Evolutionary conservation across 2,888 invertebrate species (phyloP).

Genomic region (Abrostola triplasia): DNA sequence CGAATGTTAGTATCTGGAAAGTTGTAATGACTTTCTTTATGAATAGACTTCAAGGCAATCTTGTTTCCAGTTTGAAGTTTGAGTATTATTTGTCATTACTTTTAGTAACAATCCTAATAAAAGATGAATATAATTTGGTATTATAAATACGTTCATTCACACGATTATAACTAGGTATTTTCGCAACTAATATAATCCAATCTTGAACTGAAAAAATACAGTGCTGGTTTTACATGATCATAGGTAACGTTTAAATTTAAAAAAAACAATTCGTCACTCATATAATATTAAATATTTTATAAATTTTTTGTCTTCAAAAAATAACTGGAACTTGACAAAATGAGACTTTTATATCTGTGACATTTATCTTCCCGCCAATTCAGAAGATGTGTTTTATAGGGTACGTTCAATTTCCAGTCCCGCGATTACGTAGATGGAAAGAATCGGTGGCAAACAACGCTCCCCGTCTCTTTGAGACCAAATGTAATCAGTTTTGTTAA

Average conservation of each 20-base stretch:
- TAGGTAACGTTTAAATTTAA: constrained; percentile 8
- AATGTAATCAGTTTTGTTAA: constrained; percentile 87
- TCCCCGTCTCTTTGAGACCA: constrained; percentile 74
- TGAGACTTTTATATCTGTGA: constrained; percentile 51
- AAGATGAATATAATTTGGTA: no score
- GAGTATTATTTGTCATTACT: no score
- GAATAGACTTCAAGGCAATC: no score
- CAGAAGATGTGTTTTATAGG: constrained; percentile 54
- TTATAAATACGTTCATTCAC: no score
- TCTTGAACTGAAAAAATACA: no score
- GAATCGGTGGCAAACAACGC: constrained; percentile 79
- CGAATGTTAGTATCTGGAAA: constrained; percentile 55
- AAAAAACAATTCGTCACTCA: constrained; percentile 16
- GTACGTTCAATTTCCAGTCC: constrained; percentile 60
- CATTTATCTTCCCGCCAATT: constrained; percentile 55
- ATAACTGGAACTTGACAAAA: no score
- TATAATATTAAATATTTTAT: constrained; percentile 32
- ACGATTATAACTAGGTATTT: no score
- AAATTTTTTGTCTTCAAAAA: no score
- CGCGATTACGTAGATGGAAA: constrained; percentile 76
- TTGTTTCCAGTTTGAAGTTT: no score
- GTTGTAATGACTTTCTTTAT: constrained; percentile 34
- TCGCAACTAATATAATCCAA: no score
- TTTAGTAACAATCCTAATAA: no score
- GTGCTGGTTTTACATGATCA: no score